Conservation (phyloP, 2,888 invertebrate genomes). For the Sialis lutaria region DNA sequence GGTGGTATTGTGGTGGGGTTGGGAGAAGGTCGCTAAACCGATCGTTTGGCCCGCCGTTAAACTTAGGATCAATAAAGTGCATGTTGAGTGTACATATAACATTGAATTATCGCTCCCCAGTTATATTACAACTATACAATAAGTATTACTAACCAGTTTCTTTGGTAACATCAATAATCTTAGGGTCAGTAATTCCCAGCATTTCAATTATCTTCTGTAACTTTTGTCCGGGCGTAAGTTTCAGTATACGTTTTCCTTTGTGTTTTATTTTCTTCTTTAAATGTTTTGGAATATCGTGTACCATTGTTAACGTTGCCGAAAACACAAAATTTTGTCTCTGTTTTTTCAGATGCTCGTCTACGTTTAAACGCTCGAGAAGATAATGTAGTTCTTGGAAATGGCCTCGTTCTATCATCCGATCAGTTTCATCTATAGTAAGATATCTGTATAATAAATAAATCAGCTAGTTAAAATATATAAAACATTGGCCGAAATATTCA, state of each 20-base stretch:
- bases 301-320: constrained; percentile 89
- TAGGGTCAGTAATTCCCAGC: constrained; percentile 75
- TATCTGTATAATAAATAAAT: constrained; percentile 34
- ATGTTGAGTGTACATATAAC: no score
- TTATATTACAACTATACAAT: no score
- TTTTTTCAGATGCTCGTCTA: constrained; percentile 36
- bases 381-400: constrained; percentile 85
- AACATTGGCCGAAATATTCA: constrained; percentile 1
- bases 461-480: constrained; percentile 1
- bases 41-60: no score
- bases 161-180: constrained; percentile 82
- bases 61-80: no score
- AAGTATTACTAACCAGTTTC: constrained; percentile 50
- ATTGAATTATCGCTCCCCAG: no score
- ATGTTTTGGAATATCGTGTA: constrained; percentile 68
- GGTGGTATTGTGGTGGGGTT: no score
- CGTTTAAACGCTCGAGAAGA: constrained; percentile 64
- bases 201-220: constrained; percentile 57
- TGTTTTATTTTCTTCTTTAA: constrained; percentile 36
- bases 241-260: constrained; percentile 35
- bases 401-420: constrained; percentile 92
- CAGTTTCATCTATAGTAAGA: constrained; percentile 94
- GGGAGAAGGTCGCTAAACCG: no score
- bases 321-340: constrained; percentile 86
- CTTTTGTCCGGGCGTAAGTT: constrained; percentile 58